Conservation (phyloP, 2,797 vertebrate species). For the Carduelis carduelis region DNA sequence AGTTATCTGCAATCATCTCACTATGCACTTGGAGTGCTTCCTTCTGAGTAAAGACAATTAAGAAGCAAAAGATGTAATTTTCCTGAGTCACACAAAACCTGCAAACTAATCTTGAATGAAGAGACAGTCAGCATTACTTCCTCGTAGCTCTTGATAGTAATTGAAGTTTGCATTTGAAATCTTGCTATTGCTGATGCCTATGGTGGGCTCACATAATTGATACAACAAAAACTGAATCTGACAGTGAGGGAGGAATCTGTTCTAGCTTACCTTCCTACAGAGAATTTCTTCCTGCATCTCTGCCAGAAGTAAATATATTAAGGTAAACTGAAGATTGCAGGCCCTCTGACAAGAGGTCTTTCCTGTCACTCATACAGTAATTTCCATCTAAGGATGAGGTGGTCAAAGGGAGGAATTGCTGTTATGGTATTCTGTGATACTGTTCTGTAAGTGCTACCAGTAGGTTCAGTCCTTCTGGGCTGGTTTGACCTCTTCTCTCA, state of each 20-base stretch:
- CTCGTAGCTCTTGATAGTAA: not conserved
- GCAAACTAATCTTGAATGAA: not conserved
- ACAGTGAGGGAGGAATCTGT: not conserved
- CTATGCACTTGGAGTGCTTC: not conserved
- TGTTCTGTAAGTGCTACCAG: not conserved
- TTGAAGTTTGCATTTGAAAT: not conserved
- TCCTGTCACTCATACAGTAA: not conserved
- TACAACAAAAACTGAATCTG: not conserved
- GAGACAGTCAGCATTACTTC: not conserved
- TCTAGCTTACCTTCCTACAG: not conserved
- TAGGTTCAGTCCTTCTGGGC: not conserved
- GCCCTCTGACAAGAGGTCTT: not conserved
- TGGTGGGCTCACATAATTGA: not conserved
- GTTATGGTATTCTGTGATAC: not conserved
- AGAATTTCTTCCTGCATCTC: not conserved
- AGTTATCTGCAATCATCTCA: not conserved
- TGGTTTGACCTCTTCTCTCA: conserved; percentile 1
- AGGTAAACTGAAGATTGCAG: not conserved
- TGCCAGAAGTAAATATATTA: not conserved
- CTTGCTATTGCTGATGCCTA: not conserved
- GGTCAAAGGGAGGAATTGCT: not conserved
- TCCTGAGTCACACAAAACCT: not conserved
- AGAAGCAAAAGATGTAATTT: not conserved
- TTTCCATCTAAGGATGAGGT: not conserved
- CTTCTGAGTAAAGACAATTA: not conserved